A percentile compares a stretch with the other conserved stretches of the same genome.
Conservation (phyloP, 2,113 vertebrate species). For the Calidris pygmaea region DNA sequence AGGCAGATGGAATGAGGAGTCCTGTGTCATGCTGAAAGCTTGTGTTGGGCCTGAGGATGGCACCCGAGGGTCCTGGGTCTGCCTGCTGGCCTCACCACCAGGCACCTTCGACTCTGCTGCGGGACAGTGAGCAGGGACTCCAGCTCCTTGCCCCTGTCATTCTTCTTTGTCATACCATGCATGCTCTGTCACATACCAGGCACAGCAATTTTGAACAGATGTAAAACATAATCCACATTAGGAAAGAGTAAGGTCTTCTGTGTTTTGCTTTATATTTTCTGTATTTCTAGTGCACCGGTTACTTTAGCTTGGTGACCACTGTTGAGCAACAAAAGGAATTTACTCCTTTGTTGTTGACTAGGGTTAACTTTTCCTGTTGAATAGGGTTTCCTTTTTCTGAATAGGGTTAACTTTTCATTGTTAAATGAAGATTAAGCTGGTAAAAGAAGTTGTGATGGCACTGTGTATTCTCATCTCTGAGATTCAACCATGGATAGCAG, state of each 20-base stretch:
- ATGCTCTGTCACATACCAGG: background rate
- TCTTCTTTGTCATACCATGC: background rate
- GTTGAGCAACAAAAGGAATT: background rate
- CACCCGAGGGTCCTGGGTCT: background rate
- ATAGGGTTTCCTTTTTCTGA: no score
- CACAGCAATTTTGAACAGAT: background rate
- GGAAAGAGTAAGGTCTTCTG: background rate
- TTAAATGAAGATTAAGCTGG: background rate
- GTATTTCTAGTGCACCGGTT: background rate
- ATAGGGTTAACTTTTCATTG: background rate
- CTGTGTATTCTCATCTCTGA: background rate
- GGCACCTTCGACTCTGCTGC: background rate
- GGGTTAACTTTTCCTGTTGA: background rate
- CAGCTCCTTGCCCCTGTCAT: background rate
- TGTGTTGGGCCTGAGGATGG: accelerated
- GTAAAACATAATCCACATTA: background rate
- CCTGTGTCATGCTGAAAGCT: background rate
- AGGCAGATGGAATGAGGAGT: background rate
- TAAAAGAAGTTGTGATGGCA: background rate
- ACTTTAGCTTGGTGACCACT: background rate
- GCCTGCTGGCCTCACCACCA: background rate
- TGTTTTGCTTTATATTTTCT: background rate
- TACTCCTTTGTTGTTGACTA: background rate
- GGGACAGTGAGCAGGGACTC: background rate
- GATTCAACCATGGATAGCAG: background rate